Percentiles rank a stretch among this genome's conserved stretches.
Conservation (phyloP, 2,797 vertebrate species). For the Mormyrops attenuatus region DNA sequence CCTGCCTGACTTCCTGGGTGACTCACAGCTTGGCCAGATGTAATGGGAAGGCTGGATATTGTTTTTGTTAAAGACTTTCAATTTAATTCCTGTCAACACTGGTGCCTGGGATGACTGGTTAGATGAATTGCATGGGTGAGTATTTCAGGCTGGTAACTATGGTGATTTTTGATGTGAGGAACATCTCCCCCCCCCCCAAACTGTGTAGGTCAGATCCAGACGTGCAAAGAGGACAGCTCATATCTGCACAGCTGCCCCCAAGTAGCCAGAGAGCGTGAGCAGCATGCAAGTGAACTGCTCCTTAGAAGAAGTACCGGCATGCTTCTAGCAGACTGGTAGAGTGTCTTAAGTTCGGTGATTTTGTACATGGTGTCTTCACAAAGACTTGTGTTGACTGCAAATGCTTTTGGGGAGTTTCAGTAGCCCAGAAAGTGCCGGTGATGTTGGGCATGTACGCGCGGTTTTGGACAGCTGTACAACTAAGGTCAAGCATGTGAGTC, state of each 20-base stretch:
- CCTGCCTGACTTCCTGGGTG: slow-evolving; percentile 18
- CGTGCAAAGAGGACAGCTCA: not conserved
- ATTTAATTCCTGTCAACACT: not conserved
- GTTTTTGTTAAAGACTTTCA: not conserved
- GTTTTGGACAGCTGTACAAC: not conserved
- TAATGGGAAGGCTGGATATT: slow-evolving; percentile 30
- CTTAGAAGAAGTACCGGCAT: not conserved
- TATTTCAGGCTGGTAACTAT: not conserved
- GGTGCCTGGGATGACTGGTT: not conserved
- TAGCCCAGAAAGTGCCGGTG: not conserved
- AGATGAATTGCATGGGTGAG: not conserved
- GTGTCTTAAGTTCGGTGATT: not conserved
- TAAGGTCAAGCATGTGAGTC: not conserved
- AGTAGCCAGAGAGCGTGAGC: not conserved
- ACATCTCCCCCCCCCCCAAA: not conserved
- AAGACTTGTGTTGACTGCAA: not conserved
- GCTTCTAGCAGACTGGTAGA: not conserved
- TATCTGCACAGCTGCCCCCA: not conserved
- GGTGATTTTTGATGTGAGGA: not conserved
- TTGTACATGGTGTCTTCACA: not conserved
- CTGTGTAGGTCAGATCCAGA: not conserved
- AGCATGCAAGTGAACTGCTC: not conserved
- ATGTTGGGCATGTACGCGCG: not conserved
- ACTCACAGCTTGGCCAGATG: slow-evolving; percentile 28
- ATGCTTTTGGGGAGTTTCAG: not conserved